Base-by-base conservation (phyloP, 1,140 invertebrate species). In the Druon quercuslanigerum region DNA sequence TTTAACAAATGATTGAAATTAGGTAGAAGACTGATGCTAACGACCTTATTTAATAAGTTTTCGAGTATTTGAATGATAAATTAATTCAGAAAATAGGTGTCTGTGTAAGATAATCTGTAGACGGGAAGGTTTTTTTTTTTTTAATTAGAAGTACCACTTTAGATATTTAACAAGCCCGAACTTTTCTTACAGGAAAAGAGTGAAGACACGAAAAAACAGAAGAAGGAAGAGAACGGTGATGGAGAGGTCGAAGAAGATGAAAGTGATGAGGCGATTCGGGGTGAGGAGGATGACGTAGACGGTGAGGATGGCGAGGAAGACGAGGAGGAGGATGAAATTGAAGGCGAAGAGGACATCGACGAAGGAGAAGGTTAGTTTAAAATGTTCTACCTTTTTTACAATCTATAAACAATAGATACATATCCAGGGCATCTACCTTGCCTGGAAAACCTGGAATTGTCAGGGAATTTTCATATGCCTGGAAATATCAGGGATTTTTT, bases 191-290 rank as follows among this genome's bases (percentile, higher is more conserved):
- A 95, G 95, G 95, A 95, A 73, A 95, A 95, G 91, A 92, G 91
- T 74, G 94, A 95, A 20, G 95, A 95, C 57, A 93, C 93, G 60
- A 96, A 96, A 92, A 96, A 95, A 92, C 93, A 94, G 86, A 95
- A 95, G 91, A 96, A 95, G 88, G 95, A 95, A 85, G 94, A 95
- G 84, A 95, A 95, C 84, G 94, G 95, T 19, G 94, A 93, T 40
- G 92, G 92, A 5, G 93, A 93, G 13, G 89, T 89, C 76, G 92
- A 92, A 92, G 94, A 94, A 17, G 94, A 94, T 33, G 94, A 94
- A 71, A 94, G 94, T 56, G 94, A 94, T 52, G 94, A 94, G 46
- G 94, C 94, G 74, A 93, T 91, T 40, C 94, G 94, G 81, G 94
- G 92, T 70, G 94, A 94, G 72, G 94, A 94, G 16, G 93, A 94